Percentiles rank a stretch among this genome's conserved stretches.
phyloP scores from a whole-genome alignment of 1,140 invertebrate species.

The Trialeurodes vaporariorum region DNA sequence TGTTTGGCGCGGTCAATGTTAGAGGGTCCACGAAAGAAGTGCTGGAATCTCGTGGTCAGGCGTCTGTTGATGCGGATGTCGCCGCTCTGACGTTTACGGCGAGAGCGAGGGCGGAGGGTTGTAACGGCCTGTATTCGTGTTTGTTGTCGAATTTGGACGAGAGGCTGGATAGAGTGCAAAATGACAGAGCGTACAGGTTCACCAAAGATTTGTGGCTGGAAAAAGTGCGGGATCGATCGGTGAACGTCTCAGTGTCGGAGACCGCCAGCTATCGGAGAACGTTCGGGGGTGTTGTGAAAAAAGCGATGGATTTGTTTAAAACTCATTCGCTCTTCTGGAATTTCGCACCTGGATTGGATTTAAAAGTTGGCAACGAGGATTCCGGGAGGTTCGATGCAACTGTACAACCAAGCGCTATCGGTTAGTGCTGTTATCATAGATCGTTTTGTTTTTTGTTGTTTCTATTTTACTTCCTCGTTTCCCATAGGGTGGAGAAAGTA shows the following conservation, averaged over 20 bases:
- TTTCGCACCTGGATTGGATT: neutral
- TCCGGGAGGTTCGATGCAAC: neutral
- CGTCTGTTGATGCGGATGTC: no score
- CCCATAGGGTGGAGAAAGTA: no score
- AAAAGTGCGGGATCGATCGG: neutral
- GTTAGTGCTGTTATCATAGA: no score
- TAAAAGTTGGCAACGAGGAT: neutral
- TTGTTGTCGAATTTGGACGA: neutral
- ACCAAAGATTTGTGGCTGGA: neutral
- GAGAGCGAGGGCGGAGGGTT: neutral
- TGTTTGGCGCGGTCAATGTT: no score
- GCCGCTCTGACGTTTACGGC: no score
- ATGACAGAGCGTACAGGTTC: neutral
- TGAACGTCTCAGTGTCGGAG: neutral
- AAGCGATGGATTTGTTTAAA: neutral
- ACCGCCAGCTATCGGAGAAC: neutral
- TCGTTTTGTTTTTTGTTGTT: no score
- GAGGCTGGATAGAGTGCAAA: neutral
- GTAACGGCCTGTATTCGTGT: neutral
- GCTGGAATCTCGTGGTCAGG: no score
- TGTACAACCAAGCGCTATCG: neutral
- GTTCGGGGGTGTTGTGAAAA: neutral
- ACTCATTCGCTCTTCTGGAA: neutral
- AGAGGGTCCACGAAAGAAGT: no score
- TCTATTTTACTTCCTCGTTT: no score